phyloP scores from a whole-genome alignment of 92 coral and sea anemone species.

The Pocillopora grandis region DNA sequence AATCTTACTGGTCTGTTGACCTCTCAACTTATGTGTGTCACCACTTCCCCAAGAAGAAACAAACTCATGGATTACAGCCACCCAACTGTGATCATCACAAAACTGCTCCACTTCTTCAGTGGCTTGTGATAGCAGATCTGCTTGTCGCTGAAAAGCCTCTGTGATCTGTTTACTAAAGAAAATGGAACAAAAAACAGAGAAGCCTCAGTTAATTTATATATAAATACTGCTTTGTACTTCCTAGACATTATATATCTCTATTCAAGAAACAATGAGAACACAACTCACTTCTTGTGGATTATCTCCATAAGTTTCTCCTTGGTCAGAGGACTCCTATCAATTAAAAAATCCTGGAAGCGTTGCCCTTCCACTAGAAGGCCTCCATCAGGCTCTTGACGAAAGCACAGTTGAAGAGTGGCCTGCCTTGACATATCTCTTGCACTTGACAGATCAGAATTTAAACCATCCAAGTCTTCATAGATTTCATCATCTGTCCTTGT shows the following conservation, averaged over 20 bases:
- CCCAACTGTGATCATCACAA: constrained; percentile 86
- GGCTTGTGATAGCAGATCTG: constrained; percentile 67
- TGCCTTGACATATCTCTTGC: constrained; percentile 56
- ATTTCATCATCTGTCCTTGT: constrained; percentile 78
- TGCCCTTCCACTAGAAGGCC: constrained; percentile 89
- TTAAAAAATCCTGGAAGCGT: constrained; percentile 59
- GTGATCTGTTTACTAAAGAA: constrained; percentile 69
- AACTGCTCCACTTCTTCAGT: constrained; percentile 78
- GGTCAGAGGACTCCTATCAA: constrained; percentile 74
- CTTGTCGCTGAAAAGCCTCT: constrained; percentile 64
- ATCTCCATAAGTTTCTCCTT: constrained; percentile 69
- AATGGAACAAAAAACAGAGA: neutral
- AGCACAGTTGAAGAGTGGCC: constrained; percentile 53
- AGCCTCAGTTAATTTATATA: neutral
- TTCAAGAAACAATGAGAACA: constrained; percentile 5
- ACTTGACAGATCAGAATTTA: constrained; percentile 62
- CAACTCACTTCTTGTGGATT: constrained; percentile 75
- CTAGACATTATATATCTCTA: neutral
- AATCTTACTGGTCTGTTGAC: constrained; percentile 75
- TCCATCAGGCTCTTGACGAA: constrained; percentile 56
- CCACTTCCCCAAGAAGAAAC: constrained; percentile 77
- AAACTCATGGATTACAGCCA: constrained; percentile 81
- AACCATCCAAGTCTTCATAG: constrained; percentile 63
- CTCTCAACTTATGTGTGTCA: constrained; percentile 75
- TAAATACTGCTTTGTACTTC: neutral